Base-by-base conservation (phyloP, 2,113 vertebrate species). In the Furnarius figulus region DNA sequence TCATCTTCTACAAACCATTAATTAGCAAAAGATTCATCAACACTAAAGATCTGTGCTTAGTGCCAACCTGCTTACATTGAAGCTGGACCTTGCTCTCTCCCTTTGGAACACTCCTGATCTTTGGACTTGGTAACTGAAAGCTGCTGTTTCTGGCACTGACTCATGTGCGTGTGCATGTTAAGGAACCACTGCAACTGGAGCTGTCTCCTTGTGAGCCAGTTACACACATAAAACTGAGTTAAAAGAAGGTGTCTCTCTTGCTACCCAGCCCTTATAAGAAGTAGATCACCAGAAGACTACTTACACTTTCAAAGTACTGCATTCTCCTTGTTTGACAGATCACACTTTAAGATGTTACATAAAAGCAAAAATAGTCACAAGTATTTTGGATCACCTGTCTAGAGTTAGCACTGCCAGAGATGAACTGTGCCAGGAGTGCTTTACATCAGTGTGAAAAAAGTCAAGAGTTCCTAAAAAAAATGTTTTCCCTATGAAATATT, bases 61-160 rank as follows among this genome's bases (percentile, higher is more conserved):
- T 78, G 74, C 46, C 81, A 97, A 70, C 86, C 85, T 76, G 92
- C 93, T 96, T 84, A 76, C 94, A 96, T 55, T 92, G 77, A 94
- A 95, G 92, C 92, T 96, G 97, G 96, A 98, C 97, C 96, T 98
- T 98, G 98, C 84, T 95, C 97, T 96, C 93, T 95, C 93, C 93
- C 93, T 96, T 97, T 81, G 90, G 95, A 80, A 93, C 85, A 71
- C 71, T 94, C 71, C 90, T 97, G 98, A 98, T 98, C 98, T 98
- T 98, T 98, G 98, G 97, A 98, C 98, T 96, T 56, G 67, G 95
- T 94, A 90, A 96, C 94, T 91, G 91, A 93, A 97, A 94, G 81
- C 89, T 90, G 85, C 92, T 24, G n/a, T 85, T 94, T 95, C 93
- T 95, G 85, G 94, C 95, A 90, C 68, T 8, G 53, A 65, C 82